Evolutionary conservation across 2,113 vertebrate genomes (phyloP), one percentile per base, ranked within the genome.

Genomic region (Mionectes macconnelli): DNA sequence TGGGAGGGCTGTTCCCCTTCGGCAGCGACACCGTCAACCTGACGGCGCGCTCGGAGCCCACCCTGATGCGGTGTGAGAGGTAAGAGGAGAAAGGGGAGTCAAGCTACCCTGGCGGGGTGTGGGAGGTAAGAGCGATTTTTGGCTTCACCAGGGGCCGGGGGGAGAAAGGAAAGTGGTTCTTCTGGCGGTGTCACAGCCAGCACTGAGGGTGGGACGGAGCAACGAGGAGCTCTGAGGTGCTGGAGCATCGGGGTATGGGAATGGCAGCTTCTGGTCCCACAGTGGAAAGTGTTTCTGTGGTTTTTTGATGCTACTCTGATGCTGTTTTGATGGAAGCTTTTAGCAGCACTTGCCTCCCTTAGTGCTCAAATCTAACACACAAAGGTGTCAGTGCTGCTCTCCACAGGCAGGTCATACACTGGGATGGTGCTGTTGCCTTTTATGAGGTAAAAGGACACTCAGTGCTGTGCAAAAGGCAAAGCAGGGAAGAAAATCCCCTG

Each of bases 1-100:
- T 99, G 2, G 99, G 99, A 2, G 99, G 99, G 5, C 97, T 99
- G 7, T 99, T 99, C 92, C 98, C 98, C 3, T 98, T 99, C 7
- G 98, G 98, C 1, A 39, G 56, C 1, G 93, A 97, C n/a, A 80
- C 96, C 2, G 35, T 93, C 24, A 97, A 97, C 60, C 39, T 98
- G 31, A 76, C 82, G 0, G 15, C 96, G 11, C 96, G 97, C 44
- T 85, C 20, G 0, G 87, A 95, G 76, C 98, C 98, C 18, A 74
- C 92, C 0, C 30, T 94, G 53, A 68, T 98, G 35, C 9, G 25
- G 49, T 50, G 49, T 27, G 49, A 27, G 49, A 50, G 24, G 24
- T 50, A 27, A 50, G 50, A 50, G 49, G 3, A 6, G 4, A 25
- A 5, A 2, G 73, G 11, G 1, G 25, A 47, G 45, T 47, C 21